Evolutionary conservation across 2,888 invertebrate species (phyloP).

Genomic region (Dryococelus australis): DNA sequence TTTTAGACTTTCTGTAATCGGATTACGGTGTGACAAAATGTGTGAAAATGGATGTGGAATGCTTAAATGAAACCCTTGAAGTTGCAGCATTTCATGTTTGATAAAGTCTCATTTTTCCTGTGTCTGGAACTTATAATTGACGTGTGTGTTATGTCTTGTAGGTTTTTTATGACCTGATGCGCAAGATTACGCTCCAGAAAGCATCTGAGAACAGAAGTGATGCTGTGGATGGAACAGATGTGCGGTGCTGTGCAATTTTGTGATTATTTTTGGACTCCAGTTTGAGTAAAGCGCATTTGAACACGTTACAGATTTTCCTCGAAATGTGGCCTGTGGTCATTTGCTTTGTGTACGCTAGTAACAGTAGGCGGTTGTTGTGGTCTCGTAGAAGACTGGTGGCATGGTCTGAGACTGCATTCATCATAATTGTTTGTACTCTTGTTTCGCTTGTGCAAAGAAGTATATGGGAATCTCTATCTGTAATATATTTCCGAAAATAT

Average conservation of each 20-base stretch:
- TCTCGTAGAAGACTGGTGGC: neutral
- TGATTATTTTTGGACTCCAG: conserved; percentile 30
- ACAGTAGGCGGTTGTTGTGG: neutral
- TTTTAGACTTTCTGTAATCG: too few species aligned
- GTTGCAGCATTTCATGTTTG: too few species aligned
- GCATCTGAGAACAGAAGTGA: conserved; percentile 38
- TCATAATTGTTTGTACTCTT: neutral
- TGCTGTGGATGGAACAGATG: conserved; percentile 35
- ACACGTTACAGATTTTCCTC: neutral
- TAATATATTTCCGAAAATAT: neutral
- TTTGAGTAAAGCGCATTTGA: conserved; percentile 4
- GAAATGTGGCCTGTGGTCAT: conserved; percentile 1
- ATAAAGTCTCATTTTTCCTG: too few species aligned
- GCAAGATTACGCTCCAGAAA: conserved; percentile 60
- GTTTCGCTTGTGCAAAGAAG: conserved; percentile 8
- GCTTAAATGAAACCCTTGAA: too few species aligned
- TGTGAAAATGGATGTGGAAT: too few species aligned
- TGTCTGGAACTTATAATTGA: too few species aligned
- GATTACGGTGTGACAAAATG: too few species aligned
- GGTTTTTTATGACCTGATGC: conserved; percentile 62
- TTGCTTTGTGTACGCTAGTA: neutral
- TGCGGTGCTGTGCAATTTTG: conserved; percentile 37
- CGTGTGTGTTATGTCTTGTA: conserved; percentile 45
- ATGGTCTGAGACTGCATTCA: neutral
- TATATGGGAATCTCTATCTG: neutral